These are phyloP conservation scores for Xestobium rufovillosum DNA, from an alignment of 2,888 invertebrate species.

Conservation along the genomic window DNA sequence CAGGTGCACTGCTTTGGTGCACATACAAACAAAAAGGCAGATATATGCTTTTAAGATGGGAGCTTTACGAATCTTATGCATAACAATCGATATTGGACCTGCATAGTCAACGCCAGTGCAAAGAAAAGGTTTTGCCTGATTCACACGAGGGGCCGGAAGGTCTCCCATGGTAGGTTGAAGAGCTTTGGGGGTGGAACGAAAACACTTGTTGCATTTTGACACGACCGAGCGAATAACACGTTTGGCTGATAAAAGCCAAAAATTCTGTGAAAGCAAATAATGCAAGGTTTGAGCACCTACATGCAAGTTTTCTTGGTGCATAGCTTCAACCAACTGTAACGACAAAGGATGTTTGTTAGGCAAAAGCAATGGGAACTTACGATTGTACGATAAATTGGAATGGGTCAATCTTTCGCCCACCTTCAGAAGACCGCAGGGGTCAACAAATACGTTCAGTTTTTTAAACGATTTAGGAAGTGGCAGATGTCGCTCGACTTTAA, in stretches of 20 bases:
- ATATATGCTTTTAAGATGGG: no score
- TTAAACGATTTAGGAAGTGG: slow-evolving; percentile 10
- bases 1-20: no score
- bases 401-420: slow-evolving; percentile 17
- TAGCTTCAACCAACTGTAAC: slow-evolving; percentile 18
- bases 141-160: slow-evolving; percentile 12
- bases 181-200: slow-evolving; percentile 2
- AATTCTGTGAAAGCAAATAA: slow-evolving; percentile 18
- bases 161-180: slow-evolving; percentile 11
- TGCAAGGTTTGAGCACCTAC: slow-evolving; percentile 16
- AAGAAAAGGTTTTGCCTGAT: slow-evolving; percentile 14
- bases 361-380: slow-evolving; percentile 12
- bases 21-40: no score
- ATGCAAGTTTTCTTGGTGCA: slow-evolving; percentile 17
- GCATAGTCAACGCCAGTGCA: slow-evolving; percentile 16
- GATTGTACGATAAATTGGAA: slow-evolving; percentile 11
- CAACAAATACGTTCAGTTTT: slow-evolving; percentile 15
- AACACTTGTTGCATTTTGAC: slow-evolving; percentile 6
- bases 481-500: not conserved
- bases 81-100: slow-evolving; percentile 13
- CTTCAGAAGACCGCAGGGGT: slow-evolving; percentile 13
- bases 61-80: no score
- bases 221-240: not conserved
- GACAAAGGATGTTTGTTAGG: slow-evolving; percentile 13
- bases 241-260: slow-evolving; percentile 18